Evolutionary conservation across 30 jellyfish, hydroid and myxozoan genomes (phyloP).

Genomic region (Sanderia malayensis): DNA sequence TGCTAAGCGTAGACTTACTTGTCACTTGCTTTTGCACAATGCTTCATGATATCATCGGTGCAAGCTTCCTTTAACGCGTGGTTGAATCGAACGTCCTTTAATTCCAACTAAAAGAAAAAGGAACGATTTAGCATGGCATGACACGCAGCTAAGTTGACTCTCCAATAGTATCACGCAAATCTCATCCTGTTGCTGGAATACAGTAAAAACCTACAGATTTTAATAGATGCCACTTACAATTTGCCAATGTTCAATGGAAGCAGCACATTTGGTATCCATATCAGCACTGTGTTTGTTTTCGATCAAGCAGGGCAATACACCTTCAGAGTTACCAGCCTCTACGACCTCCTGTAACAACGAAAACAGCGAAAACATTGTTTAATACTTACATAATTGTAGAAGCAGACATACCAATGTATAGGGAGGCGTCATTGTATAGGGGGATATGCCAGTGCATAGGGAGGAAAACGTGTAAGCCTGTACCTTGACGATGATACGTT

Average conservation of each 20-base stretch:
- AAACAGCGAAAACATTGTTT: background rate
- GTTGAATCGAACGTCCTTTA: constrained; percentile 78
- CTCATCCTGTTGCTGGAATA: too few relatives aligned
- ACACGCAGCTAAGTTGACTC: too few relatives aligned
- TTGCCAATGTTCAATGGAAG: constrained; percentile 96
- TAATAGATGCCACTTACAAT: constrained; percentile 63
- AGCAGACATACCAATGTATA: too few relatives aligned
- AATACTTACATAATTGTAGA: too few relatives aligned
- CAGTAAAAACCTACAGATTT: too few relatives aligned
- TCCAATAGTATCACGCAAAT: too few relatives aligned
- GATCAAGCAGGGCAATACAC: constrained; percentile 82
- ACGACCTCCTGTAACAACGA: constrained; percentile 77
- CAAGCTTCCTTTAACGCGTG: constrained; percentile 83
- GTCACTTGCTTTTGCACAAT: constrained; percentile 40
- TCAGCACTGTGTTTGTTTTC: constrained; percentile 68
- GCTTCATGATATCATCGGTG: constrained; percentile 52
- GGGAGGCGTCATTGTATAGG: too few relatives aligned
- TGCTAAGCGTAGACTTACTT: constrained; percentile 55
- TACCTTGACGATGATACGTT: too few relatives aligned
- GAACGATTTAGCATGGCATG: too few relatives aligned
- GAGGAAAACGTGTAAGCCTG: too few relatives aligned
- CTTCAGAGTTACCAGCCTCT: constrained; percentile 74
- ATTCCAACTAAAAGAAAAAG: constrained; percentile 55
- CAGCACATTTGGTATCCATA: constrained; percentile 81
- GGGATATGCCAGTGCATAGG: too few relatives aligned